Conservation (phyloP, 2,797 vertebrate species). For the Momotus momota region DNA sequence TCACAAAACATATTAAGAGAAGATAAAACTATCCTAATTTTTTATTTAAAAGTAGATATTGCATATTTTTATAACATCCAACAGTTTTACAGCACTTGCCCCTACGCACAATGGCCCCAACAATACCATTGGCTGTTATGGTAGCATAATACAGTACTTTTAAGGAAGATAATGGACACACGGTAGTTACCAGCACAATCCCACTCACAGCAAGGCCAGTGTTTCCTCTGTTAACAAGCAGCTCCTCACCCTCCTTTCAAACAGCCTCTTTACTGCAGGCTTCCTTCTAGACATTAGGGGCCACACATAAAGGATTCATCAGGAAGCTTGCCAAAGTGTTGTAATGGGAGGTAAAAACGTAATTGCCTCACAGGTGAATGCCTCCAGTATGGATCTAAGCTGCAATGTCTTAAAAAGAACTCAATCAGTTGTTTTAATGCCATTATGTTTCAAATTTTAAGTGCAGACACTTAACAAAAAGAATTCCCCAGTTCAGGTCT, state of each 20-base stretch:
- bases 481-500: constrained; percentile 43
- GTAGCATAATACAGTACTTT: neutral
- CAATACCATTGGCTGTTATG: neutral
- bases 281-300: neutral
- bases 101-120: neutral
- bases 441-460: constrained; percentile 55
- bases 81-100: neutral
- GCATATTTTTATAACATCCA: neutral
- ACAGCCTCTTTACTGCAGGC: neutral
- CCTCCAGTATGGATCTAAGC: constrained; percentile 48
- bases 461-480: constrained; percentile 48
- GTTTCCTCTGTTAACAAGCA: neutral
- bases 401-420: constrained; percentile 42
- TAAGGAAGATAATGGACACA: neutral
- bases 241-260: constrained; percentile 19
- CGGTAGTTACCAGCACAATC: neutral
- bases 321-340: constrained; percentile 65
- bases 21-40: neutral
- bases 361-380: constrained; percentile 57
- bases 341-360: constrained; percentile 49
- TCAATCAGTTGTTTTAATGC: constrained; percentile 41
- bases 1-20: neutral
- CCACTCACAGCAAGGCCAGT: neutral
- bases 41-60: neutral
- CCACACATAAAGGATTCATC: constrained; percentile 41